phyloP scores from a whole-genome alignment of 2,797 vertebrate species.

The Arctocebus calabarensis region DNA sequence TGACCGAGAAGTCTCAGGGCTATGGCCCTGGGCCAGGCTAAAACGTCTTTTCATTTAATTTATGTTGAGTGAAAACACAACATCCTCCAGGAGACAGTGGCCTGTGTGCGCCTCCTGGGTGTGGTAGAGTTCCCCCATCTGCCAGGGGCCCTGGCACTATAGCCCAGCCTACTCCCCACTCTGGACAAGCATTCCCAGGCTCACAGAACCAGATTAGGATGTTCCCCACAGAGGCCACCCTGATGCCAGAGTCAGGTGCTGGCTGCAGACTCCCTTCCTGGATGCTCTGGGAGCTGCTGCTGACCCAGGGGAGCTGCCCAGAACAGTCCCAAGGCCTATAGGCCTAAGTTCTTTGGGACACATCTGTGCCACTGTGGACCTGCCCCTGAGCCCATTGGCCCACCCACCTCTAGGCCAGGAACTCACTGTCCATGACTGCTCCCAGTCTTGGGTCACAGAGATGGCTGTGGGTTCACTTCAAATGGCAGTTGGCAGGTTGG shows the following conservation, averaged over 20 bases:
- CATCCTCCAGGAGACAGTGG: not conserved
- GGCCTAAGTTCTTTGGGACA: not conserved
- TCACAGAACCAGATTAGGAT: not conserved
- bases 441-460: not conserved
- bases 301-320: too few species aligned
- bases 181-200: too few species aligned
- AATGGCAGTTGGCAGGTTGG: not conserved
- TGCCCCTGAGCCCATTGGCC: not conserved
- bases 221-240: not conserved
- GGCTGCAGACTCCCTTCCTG: rapidly evolving
- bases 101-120: not conserved
- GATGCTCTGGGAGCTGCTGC: not conserved
- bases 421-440: not conserved
- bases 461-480: not conserved
- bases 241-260: rapidly evolving
- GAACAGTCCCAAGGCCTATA: not conserved
- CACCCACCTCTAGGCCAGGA: not conserved
- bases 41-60: not conserved
- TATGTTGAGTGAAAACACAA: not conserved
- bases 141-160: rapidly evolving
- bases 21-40: not conserved
- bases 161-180: not conserved
- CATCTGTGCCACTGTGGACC: not conserved
- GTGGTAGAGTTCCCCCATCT: rapidly evolving
- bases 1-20: not conserved